phyloP scores from a whole-genome alignment of 2,888 invertebrate species.

The Frankliniella fusca region DNA sequence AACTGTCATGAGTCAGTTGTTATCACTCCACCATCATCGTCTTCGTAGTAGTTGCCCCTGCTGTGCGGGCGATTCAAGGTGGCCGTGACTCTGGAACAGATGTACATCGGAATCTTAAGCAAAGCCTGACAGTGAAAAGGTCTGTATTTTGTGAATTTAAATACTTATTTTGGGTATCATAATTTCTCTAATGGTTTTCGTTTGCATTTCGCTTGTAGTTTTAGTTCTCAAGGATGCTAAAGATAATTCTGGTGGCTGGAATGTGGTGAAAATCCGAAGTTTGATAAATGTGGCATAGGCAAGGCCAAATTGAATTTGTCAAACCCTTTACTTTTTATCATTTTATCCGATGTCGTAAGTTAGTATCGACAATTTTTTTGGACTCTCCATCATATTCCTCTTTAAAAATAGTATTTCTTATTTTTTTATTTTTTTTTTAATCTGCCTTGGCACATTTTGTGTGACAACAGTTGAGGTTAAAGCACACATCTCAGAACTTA shows the following conservation, averaged over 20 bases:
- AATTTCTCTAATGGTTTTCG: neutral
- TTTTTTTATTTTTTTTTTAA: neutral
- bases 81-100: conserved; percentile 3
- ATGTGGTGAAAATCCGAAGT: neutral
- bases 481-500: neutral
- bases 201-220: neutral
- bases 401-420: neutral
- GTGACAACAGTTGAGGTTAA: neutral
- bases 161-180: neutral
- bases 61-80: neutral
- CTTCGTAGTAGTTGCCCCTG: neutral
- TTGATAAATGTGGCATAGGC: conserved; percentile 17
- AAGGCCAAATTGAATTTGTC: neutral
- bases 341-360: neutral
- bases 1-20: too few relatives aligned
- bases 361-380: too few relatives aligned
- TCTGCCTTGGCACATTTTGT: neutral
- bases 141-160: neutral
- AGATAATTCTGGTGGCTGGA: neutral
- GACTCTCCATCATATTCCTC: neutral
- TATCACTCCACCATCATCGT: too few relatives aligned
- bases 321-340: neutral
- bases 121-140: conserved; percentile 11
- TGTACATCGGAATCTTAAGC: conserved; percentile 5
- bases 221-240: neutral